These are phyloP conservation scores for Chromis chromis DNA, from an alignment of 2,797 vertebrate genomes.

Conservation along the genomic window DNA sequence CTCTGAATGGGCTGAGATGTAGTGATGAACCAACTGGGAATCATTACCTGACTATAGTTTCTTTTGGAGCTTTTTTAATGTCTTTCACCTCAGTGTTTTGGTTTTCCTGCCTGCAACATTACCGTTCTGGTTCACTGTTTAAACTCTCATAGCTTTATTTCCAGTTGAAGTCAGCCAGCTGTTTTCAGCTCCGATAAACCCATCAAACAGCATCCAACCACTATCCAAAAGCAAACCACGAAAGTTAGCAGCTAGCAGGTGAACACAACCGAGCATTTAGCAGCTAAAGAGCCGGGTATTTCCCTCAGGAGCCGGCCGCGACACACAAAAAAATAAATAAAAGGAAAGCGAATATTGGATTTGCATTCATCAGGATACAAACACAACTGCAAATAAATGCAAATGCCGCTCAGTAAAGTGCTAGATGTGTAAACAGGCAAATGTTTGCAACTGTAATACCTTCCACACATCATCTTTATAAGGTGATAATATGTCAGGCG, in stretches of 20 bases:
- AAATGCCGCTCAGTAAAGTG: not conserved
- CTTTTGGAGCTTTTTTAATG: not conserved
- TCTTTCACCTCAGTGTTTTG: not conserved
- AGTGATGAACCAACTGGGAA: not conserved
- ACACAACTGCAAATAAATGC: conserved; percentile 11
- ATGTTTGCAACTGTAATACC: conserved; percentile 2
- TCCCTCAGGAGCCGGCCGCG: not conserved
- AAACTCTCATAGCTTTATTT: not conserved
- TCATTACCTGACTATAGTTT: not conserved
- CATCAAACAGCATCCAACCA: not conserved
- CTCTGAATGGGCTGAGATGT: not conserved
- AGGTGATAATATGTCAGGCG: conserved; percentile 11
- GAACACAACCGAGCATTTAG: not conserved
- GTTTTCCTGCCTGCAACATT: not conserved
- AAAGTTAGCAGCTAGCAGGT: not conserved
- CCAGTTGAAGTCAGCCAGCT: not conserved
- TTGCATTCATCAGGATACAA: not conserved
- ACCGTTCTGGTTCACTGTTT: too few species aligned
- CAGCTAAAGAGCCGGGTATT: not conserved
- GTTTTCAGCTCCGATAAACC: conserved; percentile 27
- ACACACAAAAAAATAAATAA: not conserved
- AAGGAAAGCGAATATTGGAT: not conserved
- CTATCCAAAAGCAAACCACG: not conserved
- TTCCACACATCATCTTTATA: conserved; percentile 18
- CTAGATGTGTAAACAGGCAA: conserved; percentile 7